Percentiles rank a stretch among this genome's conserved stretches.
Evolutionary conservation across 2,888 invertebrate genomes (phyloP).

Genomic region (Yponomeuta evonymella): DNA sequence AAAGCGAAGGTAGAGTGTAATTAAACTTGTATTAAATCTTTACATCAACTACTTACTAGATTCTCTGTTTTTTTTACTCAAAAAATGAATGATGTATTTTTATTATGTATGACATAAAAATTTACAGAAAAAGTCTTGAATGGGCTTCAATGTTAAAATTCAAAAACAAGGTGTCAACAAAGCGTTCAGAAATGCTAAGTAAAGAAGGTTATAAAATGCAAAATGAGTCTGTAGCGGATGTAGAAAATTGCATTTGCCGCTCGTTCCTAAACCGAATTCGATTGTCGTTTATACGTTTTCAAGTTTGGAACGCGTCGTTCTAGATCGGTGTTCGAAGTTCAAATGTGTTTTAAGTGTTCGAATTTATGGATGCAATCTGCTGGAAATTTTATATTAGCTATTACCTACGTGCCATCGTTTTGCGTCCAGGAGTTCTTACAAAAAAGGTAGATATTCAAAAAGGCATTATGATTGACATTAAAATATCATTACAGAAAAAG

Average conservation of each 20-base stretch:
- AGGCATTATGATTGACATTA: no score
- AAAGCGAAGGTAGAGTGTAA: not conserved
- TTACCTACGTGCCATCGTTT: not conserved
- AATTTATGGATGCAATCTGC: not conserved
- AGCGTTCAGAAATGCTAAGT: slow-evolving; percentile 40
- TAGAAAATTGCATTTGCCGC: slow-evolving; percentile 59
- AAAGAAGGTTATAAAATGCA: slow-evolving; percentile 54
- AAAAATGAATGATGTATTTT: not conserved
- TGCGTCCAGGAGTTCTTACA: not conserved
- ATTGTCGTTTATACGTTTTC: slow-evolving; percentile 64
- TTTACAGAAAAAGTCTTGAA: not conserved
- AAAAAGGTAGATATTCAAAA: not conserved
- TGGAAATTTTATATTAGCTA: no score
- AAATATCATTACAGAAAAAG: no score
- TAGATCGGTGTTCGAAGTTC: slow-evolving; percentile 10
- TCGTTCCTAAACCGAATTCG: slow-evolving; percentile 62
- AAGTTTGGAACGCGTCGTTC: slow-evolving; percentile 47
- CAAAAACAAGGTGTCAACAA: slow-evolving; percentile 46
- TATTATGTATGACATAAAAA: not conserved
- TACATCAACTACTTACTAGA: not conserved
- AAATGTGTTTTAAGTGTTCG: slow-evolving; percentile 10
- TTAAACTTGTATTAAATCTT: slow-evolving; percentile 16
- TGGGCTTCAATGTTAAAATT: not conserved
- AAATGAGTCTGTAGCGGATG: slow-evolving; percentile 55
- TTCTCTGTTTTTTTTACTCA: not conserved